A percentile compares a stretch with the other conserved stretches of the same genome.
These are phyloP conservation scores for Machimus rusticus DNA, from an alignment of 2,888 invertebrate genomes.

Conservation along the genomic window DNA sequence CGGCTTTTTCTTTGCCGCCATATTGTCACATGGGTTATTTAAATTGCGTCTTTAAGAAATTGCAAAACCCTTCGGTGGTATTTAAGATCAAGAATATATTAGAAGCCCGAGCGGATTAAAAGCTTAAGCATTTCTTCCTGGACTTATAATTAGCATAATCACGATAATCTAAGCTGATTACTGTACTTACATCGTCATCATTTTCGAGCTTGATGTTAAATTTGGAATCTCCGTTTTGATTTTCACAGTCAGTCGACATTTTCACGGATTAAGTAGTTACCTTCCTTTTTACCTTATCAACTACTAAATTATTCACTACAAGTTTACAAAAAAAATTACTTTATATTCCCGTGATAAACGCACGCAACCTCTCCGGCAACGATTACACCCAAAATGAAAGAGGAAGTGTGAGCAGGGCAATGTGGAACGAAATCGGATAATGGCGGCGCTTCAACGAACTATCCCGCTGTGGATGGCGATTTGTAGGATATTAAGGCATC, in stretches of 20 bases:
- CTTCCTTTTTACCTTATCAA: not conserved
- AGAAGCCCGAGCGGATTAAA: not conserved
- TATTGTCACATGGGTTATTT: not conserved
- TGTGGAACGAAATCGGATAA: not conserved
- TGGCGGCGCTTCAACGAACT: not conserved
- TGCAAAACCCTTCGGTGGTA: not conserved
- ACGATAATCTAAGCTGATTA: not conserved
- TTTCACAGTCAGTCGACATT: conserved; percentile 20
- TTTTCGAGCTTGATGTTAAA: conserved; percentile 42
- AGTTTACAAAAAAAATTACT: not conserved
- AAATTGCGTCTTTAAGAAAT: not conserved
- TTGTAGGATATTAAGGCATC: not conserved
- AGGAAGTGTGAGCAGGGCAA: not conserved
- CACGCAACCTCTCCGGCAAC: not conserved
- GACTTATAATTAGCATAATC: not conserved
- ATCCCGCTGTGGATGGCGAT: not conserved
- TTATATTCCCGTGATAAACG: not conserved
- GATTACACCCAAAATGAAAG: conserved; percentile 19
- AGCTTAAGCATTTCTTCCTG: not conserved
- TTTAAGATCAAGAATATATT: not conserved
- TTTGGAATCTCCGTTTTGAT: conserved; percentile 45
- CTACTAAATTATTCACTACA: not conserved
- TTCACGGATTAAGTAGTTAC: not conserved
- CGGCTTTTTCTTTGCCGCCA: conserved; percentile 1
- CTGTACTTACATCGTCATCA: conserved; percentile 46